Evolutionary conservation across 2,113 vertebrate species (phyloP).

Genomic region (Dromas ardeola): DNA sequence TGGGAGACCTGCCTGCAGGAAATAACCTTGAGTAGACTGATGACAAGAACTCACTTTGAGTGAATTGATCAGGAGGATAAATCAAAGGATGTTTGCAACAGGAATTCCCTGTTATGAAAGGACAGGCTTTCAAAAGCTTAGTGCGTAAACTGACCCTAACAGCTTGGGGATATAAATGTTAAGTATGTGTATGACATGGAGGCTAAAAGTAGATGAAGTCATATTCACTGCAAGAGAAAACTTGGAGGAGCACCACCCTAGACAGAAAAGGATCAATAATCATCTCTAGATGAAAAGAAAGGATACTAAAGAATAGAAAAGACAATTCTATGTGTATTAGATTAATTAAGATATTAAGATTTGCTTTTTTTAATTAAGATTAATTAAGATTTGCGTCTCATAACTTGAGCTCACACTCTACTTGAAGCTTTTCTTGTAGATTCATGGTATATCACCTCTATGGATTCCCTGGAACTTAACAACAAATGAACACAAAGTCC

Average conservation of each 20-base stretch:
- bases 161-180: not conserved
- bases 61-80: not conserved
- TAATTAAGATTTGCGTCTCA: not conserved
- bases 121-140: not conserved
- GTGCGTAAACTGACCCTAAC: not conserved
- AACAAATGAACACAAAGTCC: not conserved
- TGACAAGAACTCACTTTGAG: not conserved
- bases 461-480: not conserved
- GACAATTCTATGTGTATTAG: not conserved
- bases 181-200: not conserved
- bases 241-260: not conserved
- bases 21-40: not conserved
- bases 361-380: too few species aligned
- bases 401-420: not conserved
- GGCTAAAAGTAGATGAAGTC: not conserved
- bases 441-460: not conserved
- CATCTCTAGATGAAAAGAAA: not conserved
- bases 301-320: not conserved
- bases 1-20: not conserved
- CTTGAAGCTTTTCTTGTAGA: not conserved
- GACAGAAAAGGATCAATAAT: not conserved
- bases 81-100: not conserved
- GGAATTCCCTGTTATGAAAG: not conserved
- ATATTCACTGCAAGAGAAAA: not conserved
- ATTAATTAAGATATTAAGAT: too few species aligned